phyloP scores from a whole-genome alignment of 2,797 vertebrate genomes.

The Alca torda region DNA sequence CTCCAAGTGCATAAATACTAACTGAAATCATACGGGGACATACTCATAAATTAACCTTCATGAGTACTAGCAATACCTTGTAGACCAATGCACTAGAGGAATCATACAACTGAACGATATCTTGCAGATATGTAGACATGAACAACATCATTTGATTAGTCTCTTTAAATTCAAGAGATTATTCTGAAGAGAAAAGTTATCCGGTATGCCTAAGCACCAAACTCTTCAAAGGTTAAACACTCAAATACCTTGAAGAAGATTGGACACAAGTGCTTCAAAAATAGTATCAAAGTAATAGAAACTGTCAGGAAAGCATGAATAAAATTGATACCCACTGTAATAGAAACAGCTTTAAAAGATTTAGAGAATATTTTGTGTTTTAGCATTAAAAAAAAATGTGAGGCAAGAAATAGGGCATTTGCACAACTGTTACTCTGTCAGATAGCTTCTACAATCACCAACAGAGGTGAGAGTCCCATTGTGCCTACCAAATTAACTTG shows the following conservation, averaged over 20 bases:
- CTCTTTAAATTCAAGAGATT: neutral
- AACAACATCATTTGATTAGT: neutral
- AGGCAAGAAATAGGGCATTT: neutral
- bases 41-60: neutral
- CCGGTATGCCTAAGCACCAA: neutral
- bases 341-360: neutral
- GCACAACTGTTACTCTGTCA: neutral
- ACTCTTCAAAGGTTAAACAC: neutral
- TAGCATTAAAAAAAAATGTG: neutral
- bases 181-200: neutral
- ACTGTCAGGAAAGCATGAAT: neutral
- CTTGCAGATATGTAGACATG: neutral
- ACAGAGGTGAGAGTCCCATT: neutral
- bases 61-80: neutral
- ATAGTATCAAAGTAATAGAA: neutral
- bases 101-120: neutral
- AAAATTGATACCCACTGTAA: neutral
- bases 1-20: neutral
- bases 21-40: neutral
- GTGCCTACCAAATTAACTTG: neutral
- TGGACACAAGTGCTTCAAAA: neutral
- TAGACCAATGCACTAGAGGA: neutral
- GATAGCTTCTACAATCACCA: neutral
- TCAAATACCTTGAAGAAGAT: neutral
- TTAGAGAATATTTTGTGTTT: neutral